Base-by-base conservation (phyloP, 2,113 vertebrate species). In the Caranx ignobilis region DNA sequence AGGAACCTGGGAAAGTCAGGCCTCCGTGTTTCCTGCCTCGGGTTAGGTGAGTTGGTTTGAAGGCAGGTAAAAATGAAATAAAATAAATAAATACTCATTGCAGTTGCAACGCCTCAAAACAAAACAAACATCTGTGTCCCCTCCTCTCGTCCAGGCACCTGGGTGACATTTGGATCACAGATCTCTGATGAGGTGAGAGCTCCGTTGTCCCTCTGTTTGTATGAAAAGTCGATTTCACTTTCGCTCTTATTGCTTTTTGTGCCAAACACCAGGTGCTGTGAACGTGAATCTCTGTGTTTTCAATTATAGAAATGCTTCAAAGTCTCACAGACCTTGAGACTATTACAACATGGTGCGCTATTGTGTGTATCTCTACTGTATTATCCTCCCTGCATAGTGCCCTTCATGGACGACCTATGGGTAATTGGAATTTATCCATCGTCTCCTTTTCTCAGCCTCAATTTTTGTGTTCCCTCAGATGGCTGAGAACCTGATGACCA, bases 401-500 rank as follows among this genome's bases (percentile, higher is more conserved):
- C 79, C 78, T 84, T 82, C 66, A 69, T 37, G 11, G 64, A 21
- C 1, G n/a, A 68, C 82, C 75, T 81, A 61, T 56, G n/a, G 41
- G 71, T 86, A 81, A 81, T 72, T 80, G 57, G 48, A 83, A 79
- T 72, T 31, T 72, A 56, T 73, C 75, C 63, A 26, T 35, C 15
- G 16, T 35, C 37, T 63, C 37, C 32, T 12, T 82, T 37, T 81
- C 70, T 82, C 71, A 69, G 52, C 89, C 62, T 89, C 52, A 73
- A 19, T 85, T n/a, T 80, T 75, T 90, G 45, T 83, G 43, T 91
- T 77, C 62, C 89, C 77, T 60, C 71, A 99, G 98, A 97, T 97
- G 90, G 98, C 98, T 0, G 98, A 99, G 87, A 97, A 96, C 91
- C 92, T 99, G 91, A 98, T 99, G 98, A 96, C 97, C 13, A 96